These are phyloP conservation scores for Synaphobranchus kaupii DNA, from an alignment of 2,797 vertebrate genomes.

Conservation along the genomic window DNA sequence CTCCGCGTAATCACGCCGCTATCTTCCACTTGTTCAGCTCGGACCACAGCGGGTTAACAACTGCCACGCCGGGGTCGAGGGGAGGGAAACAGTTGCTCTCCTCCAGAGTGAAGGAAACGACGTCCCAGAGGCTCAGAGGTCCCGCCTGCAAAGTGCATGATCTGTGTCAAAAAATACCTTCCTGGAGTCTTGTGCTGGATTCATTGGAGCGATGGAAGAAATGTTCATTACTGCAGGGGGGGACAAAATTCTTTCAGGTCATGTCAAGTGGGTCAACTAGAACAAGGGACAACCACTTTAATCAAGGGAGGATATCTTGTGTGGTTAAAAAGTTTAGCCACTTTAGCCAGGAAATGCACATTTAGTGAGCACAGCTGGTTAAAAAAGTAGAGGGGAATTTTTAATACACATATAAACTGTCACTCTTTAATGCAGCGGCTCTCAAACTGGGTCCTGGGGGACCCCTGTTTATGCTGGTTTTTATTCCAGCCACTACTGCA, in stretches of 20 bases:
- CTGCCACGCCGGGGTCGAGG: constrained; percentile 23
- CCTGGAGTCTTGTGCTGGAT: neutral
- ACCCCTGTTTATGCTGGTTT: too few relatives aligned
- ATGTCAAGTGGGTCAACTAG: neutral
- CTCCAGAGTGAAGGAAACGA: neutral
- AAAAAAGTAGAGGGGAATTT: neutral
- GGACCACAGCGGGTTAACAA: constrained; percentile 49
- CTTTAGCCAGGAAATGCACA: neutral
- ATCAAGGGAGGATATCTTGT: neutral
- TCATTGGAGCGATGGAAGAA: neutral
- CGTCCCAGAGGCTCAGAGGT: neutral
- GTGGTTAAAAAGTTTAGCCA: neutral
- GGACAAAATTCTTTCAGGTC: neutral
- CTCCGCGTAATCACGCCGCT: constrained; percentile 43
- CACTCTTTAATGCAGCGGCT: neutral
- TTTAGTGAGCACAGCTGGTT: neutral
- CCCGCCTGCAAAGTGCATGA: neutral
- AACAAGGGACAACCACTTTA: neutral
- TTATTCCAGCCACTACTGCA: too few relatives aligned
- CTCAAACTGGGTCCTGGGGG: too few relatives aligned
- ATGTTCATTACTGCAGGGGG: neutral
- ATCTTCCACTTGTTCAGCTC: constrained; percentile 39
- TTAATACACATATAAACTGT: neutral
- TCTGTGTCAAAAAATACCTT: neutral
- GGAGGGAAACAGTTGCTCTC: constrained; percentile 27